phyloP scores from a whole-genome alignment of 1,140 invertebrate species.

The Periplaneta americana region DNA sequence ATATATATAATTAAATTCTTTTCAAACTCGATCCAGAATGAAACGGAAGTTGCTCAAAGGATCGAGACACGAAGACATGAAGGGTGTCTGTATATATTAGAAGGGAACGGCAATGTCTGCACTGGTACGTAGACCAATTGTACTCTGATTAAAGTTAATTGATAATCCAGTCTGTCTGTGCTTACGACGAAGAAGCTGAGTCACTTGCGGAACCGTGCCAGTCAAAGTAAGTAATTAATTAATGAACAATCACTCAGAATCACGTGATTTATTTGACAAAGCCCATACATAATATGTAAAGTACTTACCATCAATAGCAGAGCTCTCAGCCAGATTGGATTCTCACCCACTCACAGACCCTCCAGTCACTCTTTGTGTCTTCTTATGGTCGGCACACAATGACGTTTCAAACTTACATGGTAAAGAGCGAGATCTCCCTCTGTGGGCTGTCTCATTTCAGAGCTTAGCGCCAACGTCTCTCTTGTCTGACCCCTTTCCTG shows the following conservation, averaged over 20 bases:
- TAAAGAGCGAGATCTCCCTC: no score
- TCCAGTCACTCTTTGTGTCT: no score
- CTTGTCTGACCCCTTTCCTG: no score
- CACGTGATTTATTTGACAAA: not conserved
- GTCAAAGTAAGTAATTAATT: not conserved
- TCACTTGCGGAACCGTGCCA: not conserved
- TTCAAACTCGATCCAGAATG: no score
- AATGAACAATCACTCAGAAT: not conserved
- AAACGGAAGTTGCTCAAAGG: no score
- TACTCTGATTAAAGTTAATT: not conserved
- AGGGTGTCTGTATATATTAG: no score
- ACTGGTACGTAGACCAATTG: not conserved
- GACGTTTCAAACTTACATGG: no score
- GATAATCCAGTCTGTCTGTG: not conserved
- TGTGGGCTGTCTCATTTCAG: no score
- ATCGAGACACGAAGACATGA: no score
- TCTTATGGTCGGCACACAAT: no score
- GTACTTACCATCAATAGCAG: not conserved
- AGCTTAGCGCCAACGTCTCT: no score
- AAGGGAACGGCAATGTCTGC: not conserved
- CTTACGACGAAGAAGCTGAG: not conserved
- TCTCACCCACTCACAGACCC: not conserved
- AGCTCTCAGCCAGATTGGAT: not conserved
- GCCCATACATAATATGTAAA: not conserved
- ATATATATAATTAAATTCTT: no score